Evolutionary conservation across 2,113 vertebrate species (phyloP).

Genomic region (Festucalex cinctus): DNA sequence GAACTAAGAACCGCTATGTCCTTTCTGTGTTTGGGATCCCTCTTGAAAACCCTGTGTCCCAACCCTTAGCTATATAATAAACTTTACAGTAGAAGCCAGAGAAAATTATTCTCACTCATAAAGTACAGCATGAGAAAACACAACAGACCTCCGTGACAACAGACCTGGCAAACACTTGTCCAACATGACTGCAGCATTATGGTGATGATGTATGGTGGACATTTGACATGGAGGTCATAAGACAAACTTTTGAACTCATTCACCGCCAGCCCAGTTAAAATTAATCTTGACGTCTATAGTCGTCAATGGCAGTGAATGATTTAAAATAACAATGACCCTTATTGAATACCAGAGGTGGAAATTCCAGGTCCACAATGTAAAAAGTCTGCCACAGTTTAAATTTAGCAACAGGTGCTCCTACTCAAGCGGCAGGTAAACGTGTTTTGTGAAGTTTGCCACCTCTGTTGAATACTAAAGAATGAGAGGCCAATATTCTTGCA

Average conservation of each 20-base stretch:
- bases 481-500: slow-evolving; percentile 48
- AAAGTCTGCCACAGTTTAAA: too few relatives aligned
- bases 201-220: slow-evolving; percentile 30
- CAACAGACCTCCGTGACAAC: not conserved
- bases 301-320: too few relatives aligned
- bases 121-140: not conserved
- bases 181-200: slow-evolving; percentile 39
- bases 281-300: too few relatives aligned
- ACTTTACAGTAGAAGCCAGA: not conserved
- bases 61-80: slow-evolving; percentile 20
- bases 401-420: too few relatives aligned
- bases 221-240: slow-evolving; percentile 57
- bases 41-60: slow-evolving; percentile 43
- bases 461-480: slow-evolving; percentile 47
- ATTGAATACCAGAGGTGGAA: too few relatives aligned
- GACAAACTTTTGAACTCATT: slow-evolving; percentile 38
- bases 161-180: slow-evolving; percentile 11
- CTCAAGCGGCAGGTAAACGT: too few relatives aligned
- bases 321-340: slow-evolving; percentile 45
- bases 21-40: slow-evolving; percentile 37
- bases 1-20: slow-evolving; percentile 55
- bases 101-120: not conserved
- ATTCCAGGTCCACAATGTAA: too few relatives aligned
- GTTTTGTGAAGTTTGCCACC: too few relatives aligned
- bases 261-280: too few relatives aligned